Base-by-base conservation (phyloP, 2,888 invertebrate species). In the Acheta domesticus region DNA sequence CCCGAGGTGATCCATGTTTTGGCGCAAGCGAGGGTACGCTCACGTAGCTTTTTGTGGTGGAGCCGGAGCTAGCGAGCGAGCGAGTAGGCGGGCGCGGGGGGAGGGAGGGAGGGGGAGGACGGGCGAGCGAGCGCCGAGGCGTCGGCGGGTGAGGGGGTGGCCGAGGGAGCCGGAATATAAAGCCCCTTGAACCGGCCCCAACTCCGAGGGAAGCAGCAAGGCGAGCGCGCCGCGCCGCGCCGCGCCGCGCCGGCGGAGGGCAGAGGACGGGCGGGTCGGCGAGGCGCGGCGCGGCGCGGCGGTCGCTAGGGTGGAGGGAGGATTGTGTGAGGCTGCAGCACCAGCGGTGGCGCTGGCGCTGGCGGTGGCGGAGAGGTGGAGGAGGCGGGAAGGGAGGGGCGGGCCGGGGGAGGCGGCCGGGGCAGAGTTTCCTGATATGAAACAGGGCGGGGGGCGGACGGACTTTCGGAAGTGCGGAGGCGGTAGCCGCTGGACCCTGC, bases 131-230 rank as follows among this genome's bases (percentile, higher is more conserved):
- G 8, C 36, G 8, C 36, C 36, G 62, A n/a, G n/a, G 62, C 62
- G n/a, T 14, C 16, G n/a, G 62, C 62, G n/a, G 16, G 62, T 14
- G 14, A n/a, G 16, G n/a, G 62, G 16, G 62, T n/a, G n/a, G 62
- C 16, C 62, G 62, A 62, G 62, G 62, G n/a, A 62, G 62, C 62
- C 62, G 62, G 62, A 62, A 62, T 62, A 62, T 62, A 62, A 62
- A 62, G 62, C 62, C 62, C 62, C 62, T 62, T 62, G 62, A 62
- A 62, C 62, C 62, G 62, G n/a, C 62, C 62, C 62, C 62, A 62
- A 62, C 62, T 62, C 62, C 62, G 16, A 14, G n/a, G 62, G 62
- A 14, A n/a, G 62, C 16, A n/a, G 62, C 14, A 62, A 14, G 62
- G n/a, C 14, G 62, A n/a, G 62, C 62, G 62, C 62, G 62, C 16